Evolutionary conservation across 2,888 invertebrate genomes (phyloP).

Genomic region (Sphecodes monilicornis): DNA sequence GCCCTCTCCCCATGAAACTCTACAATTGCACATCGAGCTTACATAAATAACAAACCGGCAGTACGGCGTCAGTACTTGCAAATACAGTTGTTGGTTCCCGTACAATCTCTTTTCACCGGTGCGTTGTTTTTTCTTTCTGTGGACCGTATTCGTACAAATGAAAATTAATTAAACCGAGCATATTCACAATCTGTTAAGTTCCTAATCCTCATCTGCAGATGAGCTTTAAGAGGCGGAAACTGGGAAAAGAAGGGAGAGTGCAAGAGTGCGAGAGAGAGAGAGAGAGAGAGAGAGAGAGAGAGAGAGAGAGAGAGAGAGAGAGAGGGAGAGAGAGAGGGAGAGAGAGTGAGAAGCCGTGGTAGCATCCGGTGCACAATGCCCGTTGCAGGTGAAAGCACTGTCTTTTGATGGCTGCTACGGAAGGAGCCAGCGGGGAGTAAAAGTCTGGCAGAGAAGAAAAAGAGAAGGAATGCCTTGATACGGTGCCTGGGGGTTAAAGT

Average conservation of each 20-base stretch:
- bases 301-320: neutral
- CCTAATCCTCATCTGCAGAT: slow-evolving; percentile 9
- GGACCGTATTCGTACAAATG: neutral
- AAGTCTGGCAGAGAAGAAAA: slow-evolving; percentile 41
- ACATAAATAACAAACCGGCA: slow-evolving; percentile 1
- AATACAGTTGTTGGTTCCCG: neutral
- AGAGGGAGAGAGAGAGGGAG: neutral
- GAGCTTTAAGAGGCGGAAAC: neutral
- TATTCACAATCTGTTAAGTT: slow-evolving; percentile 55
- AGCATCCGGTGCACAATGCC: slow-evolving; percentile 59
- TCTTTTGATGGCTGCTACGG: slow-evolving; percentile 59
- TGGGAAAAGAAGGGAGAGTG: neutral
- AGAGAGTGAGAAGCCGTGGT: slow-evolving; percentile 26
- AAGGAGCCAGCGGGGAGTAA: slow-evolving; percentile 34
- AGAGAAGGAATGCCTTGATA: slow-evolving; percentile 65
- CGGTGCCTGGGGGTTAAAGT: slow-evolving; percentile 72
- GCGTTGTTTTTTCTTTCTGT: neutral
- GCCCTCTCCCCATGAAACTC: neutral
- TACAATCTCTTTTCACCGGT: neutral
- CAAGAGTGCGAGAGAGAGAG: neutral
- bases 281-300: neutral
- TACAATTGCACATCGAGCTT: slow-evolving; percentile 3
- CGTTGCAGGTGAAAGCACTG: slow-evolving; percentile 61
- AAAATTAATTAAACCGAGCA: slow-evolving; percentile 54
- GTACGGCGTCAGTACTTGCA: neutral